A percentile compares a stretch with the other conserved stretches of the same genome.
phyloP scores from a whole-genome alignment of 1,140 invertebrate species.

The Asobara japonica region DNA sequence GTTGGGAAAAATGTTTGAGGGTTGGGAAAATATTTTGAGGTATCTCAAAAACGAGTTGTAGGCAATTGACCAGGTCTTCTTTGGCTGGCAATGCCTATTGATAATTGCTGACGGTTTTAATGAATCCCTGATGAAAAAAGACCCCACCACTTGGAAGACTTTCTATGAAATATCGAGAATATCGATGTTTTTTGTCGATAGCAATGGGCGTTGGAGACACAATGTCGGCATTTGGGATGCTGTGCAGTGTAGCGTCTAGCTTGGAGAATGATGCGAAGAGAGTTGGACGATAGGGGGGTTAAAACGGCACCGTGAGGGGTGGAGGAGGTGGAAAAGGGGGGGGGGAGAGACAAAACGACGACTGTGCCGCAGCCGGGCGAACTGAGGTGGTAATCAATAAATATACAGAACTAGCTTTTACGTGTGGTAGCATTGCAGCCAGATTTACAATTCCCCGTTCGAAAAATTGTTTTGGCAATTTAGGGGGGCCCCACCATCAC shows the following conservation, averaged over 20 bases:
- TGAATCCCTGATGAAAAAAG: background rate
- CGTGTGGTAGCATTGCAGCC: conserved; percentile 27
- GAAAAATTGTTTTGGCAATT: too few relatives aligned
- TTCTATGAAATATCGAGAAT: background rate
- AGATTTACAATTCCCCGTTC: conserved; percentile 30
- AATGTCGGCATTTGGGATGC: background rate
- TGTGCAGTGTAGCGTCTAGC: conserved; percentile 1
- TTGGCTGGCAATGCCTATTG: too few relatives aligned
- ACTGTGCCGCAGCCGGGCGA: conserved; percentile 35
- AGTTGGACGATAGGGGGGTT: conserved; percentile 8
- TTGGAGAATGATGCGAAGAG: conserved; percentile 5
- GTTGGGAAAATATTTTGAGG: too few relatives aligned
- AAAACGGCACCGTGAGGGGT: background rate
- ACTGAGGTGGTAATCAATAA: conserved; percentile 67
- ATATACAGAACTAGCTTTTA: conserved; percentile 60
- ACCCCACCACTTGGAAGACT: too few relatives aligned
- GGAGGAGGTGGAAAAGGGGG: conserved; percentile 17
- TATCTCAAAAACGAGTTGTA: too few relatives aligned
- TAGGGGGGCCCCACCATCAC: too few relatives aligned
- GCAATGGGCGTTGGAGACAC: background rate
- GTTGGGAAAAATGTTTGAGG: too few relatives aligned
- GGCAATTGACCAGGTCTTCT: too few relatives aligned
- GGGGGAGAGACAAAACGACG: conserved; percentile 33
- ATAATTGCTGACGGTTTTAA: too few relatives aligned
- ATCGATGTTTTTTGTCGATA: conserved; percentile 1